phyloP scores from a whole-genome alignment of 37 sponge, comb jelly and placozoan species.

The Halichondria panicea region DNA sequence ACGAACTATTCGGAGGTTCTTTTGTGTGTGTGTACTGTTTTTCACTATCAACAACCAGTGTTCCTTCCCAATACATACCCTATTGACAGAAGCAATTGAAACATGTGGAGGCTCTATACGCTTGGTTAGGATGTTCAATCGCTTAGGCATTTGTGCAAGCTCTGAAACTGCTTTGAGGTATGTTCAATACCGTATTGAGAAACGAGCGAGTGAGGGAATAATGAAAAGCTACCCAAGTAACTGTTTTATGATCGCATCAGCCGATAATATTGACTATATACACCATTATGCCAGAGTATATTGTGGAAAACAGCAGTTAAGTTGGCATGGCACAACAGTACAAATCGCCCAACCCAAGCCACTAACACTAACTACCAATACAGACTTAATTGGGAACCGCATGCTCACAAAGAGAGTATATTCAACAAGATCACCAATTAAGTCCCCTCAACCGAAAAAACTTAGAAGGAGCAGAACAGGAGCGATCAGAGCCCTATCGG shows the following conservation, averaged over 20 bases:
- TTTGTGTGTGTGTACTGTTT: conserved; percentile 2
- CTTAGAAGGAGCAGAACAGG: conserved; percentile 4
- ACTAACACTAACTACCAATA: neutral
- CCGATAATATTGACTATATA: conserved; percentile 14
- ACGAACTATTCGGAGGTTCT: neutral
- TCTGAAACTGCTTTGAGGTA: neutral
- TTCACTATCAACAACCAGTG: conserved; percentile 7
- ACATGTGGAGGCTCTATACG: conserved; percentile 5
- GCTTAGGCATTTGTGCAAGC: conserved; percentile 1
- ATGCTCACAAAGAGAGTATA: neutral
- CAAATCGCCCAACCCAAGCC: conserved; percentile 11
- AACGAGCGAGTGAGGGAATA: neutral
- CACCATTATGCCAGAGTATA: conserved; percentile 17
- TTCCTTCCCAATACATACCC: conserved; percentile 18
- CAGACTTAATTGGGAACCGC: too few relatives aligned
- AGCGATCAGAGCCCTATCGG: too few relatives aligned
- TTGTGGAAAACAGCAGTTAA: conserved; percentile 4
- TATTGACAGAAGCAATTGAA: conserved; percentile 11
- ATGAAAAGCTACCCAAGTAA: neutral
- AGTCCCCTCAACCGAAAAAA: neutral
- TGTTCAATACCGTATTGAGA: neutral
- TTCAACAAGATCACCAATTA: neutral
- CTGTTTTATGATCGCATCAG: too few relatives aligned
- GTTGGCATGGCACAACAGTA: conserved; percentile 31
- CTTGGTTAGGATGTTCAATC: conserved; percentile 4